These are phyloP conservation scores for Paralichthys olivaceus DNA, from an alignment of 2,113 vertebrate genomes.

Conservation along the genomic window DNA sequence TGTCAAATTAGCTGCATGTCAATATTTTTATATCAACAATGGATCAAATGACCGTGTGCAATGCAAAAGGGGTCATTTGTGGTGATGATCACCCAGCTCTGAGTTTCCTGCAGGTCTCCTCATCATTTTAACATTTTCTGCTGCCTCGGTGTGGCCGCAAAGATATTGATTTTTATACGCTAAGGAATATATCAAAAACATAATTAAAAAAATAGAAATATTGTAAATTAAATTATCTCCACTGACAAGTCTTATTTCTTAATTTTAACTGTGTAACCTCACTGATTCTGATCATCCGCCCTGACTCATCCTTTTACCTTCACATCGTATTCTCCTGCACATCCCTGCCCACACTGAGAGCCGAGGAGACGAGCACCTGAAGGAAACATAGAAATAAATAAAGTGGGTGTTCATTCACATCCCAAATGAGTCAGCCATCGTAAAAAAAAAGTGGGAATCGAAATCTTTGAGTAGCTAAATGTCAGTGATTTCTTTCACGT, in stretches of 20 bases:
- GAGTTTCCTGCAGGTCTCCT: too few relatives aligned
- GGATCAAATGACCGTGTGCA: too few relatives aligned
- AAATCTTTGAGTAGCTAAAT: background rate
- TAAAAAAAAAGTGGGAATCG: background rate
- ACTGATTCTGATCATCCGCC: background rate
- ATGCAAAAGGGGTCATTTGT: too few relatives aligned
- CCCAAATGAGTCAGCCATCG: constrained; percentile 14
- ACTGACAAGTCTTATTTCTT: background rate
- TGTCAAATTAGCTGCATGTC: too few relatives aligned
- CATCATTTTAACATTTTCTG: background rate
- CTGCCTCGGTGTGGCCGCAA: background rate
- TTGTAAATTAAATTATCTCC: background rate
- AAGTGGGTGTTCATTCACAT: constrained; percentile 14
- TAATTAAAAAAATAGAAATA: background rate
- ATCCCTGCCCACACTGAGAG: background rate
- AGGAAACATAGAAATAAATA: constrained; percentile 7
- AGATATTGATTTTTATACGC: background rate
- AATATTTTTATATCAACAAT: too few relatives aligned
- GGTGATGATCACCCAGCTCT: too few relatives aligned
- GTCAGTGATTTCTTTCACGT: too few relatives aligned
- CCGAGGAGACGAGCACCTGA: background rate
- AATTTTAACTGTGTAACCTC: background rate
- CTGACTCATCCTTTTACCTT: background rate
- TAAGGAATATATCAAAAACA: background rate
- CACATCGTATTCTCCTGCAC: background rate